Evolutionary conservation across 1,140 invertebrate species (phyloP).

Genomic region (Choristoneura fumiferana): DNA sequence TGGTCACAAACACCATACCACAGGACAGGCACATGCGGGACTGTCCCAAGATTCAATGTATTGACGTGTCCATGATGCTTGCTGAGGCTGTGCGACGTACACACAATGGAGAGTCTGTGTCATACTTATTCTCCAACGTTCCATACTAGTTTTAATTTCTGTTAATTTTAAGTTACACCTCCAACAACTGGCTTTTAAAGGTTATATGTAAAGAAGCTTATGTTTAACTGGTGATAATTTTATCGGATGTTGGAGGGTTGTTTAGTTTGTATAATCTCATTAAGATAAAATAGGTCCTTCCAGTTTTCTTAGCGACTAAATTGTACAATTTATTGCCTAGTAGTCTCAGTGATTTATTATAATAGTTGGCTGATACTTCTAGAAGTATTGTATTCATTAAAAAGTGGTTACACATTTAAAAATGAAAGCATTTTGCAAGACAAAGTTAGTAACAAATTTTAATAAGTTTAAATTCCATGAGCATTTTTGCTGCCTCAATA

Average conservation of each 20-base stretch:
- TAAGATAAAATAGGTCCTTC: slow-evolving; percentile 27
- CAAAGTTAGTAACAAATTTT: too few relatives aligned
- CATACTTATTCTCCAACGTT: slow-evolving; percentile 97
- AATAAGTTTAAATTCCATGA: too few relatives aligned
- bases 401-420: slow-evolving; percentile 1
- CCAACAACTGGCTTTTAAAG: slow-evolving; percentile 33
- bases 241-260: not conserved
- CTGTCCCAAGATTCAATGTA: slow-evolving; percentile 96
- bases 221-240: slow-evolving; percentile 12
- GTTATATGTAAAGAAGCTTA: not conserved
- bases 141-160: slow-evolving; percentile 83
- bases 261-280: slow-evolving; percentile 42
- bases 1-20: slow-evolving; percentile 99
- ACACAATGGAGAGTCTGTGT: slow-evolving; percentile 98
- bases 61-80: slow-evolving; percentile 99
- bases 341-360: slow-evolving; percentile 3
- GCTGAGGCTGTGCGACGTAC: slow-evolving; percentile 97
- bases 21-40: slow-evolving; percentile 98
- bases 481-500: too few relatives aligned
- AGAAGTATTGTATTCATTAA: not conserved
- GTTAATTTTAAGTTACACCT: slow-evolving; percentile 41
- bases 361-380: not conserved
- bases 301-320: slow-evolving; percentile 6
- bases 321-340: slow-evolving; percentile 1
- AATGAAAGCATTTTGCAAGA: not conserved